Evolutionary conservation across 1,140 invertebrate species (phyloP), one percentile per base, ranked within the genome.

Genomic region (Stegodyphus dumicola): DNA sequence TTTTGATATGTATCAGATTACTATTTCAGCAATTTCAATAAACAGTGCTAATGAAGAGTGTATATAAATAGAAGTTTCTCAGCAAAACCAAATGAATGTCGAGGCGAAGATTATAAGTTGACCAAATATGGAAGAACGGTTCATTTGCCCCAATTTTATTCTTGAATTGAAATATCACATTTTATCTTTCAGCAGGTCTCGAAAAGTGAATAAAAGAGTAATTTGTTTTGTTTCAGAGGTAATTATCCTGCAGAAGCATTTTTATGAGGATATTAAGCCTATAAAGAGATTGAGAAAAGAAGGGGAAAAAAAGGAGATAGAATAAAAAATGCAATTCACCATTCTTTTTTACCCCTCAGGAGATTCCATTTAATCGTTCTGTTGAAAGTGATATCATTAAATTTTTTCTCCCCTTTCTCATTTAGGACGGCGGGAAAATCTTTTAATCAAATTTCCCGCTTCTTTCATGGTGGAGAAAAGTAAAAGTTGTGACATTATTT

Each of bases 181-280:
- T 52, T 81, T 71, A 81, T 81, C 78, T 79, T 69, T 54, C 56
- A 70, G 11, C 78, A 73, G 54, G 65, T 69, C 70, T 69, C 64
- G 78, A 81, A 81, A 81, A 81, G 78, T 81, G 78, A 81, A 81
- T 81, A 81, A 81, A 56, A 81, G 69, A 81, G 78, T 81, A 81
- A 81, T 81, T 81, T 81, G 78, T 81, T 81, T 81, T 81, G 78
- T 81, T 81, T 81, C 69, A 67, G 53, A 81, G 78, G 78, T 81
- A 81, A 81, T 81, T 81, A 81, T 81, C 78, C 33, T 33, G 51
- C 48, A 54, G 70, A 51, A 81, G 69, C 54, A 81, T 73, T 81
- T 80, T 81, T 81, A 81, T 81, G 78, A 64, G 67, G 70, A 81
- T 81, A 81, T 81, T 81, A 81, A 81, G 78, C 54, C 66, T 9